Evolutionary conservation across 2,113 vertebrate species (phyloP), one percentile per base, ranked within the genome.

Genomic region (Polypterus bichir): DNA sequence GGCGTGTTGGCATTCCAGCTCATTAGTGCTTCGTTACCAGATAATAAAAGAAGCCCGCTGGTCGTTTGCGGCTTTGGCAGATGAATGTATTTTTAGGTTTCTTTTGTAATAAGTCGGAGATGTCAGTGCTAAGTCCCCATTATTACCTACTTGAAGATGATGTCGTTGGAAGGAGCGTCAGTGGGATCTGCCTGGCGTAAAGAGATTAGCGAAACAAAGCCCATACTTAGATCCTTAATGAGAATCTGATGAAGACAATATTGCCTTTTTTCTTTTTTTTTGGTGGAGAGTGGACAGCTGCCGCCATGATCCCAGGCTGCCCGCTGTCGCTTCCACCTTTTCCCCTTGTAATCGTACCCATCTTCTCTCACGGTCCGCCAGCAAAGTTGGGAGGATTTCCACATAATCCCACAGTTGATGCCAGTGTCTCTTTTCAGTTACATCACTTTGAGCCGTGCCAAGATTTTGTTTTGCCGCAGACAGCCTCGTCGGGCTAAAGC

Each of bases 221-320:
- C 51, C 10, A 10, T 52, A 52, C 51, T 52, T 52, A 52, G 51
- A 52, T 52, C 7, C 51, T 52, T 52, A 52, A 52, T 52, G 51
- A 52, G 51, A 52, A 7, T 3, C 7, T 8, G 51, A 52, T 52
- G 10, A 52, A 3, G 7, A 7, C 7, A 52, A 52, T 52, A 52
- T 52, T 4, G 10, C 51, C 51, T 52, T 52, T 3, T 10, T 10
- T 52, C 10, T 52, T 10, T 52, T 52, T 10, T 52, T 52, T 52
- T 52, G 7, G 51, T 3, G 10, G 10, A 52, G 7, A 52, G 10
- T 8, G 10, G 10, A 10, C 51, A 8, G 51, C 10, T 52, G 3
- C 10, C 51, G 7, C 51, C 10, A 52, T 52, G 7, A 55, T 55
- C 74, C 69, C 70, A 62, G 68, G 64, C 73, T 70, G 76, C 72